Conservation (phyloP, 2,888 invertebrate species). For the Drosophila hamatofila region DNA sequence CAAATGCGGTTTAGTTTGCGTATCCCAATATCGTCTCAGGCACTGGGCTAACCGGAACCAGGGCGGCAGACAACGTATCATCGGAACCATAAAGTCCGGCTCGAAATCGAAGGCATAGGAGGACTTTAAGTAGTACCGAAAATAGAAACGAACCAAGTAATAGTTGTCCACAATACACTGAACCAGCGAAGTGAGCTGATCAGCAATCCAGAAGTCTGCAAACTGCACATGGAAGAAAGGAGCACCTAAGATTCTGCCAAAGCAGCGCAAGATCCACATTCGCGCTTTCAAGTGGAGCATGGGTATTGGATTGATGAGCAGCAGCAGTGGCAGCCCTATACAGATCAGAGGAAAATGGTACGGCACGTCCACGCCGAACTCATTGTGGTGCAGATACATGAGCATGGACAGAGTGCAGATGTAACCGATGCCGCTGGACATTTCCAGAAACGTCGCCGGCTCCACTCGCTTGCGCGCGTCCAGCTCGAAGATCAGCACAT, state of each 20-base stretch:
- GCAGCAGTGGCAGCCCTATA: conserved; percentile 90
- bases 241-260: conserved; percentile 91
- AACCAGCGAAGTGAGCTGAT: conserved; percentile 96
- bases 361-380: conserved; percentile 89
- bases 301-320: conserved; percentile 95
- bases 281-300: conserved; percentile 94
- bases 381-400: conserved; percentile 87
- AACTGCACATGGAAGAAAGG: conserved; percentile 96
- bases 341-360: conserved; percentile 95
- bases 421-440: conserved; percentile 94
- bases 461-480: conserved; percentile 95
- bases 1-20: conserved; percentile 91
- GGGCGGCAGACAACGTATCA: conserved; percentile 95
- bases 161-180: conserved; percentile 95
- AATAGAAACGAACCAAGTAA: conserved; percentile 95
- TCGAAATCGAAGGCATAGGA: conserved; percentile 82
- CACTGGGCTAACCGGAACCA: conserved; percentile 99
- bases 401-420: conserved; percentile 95
- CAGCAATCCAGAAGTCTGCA: conserved; percentile 98
- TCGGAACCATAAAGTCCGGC: conserved; percentile 89
- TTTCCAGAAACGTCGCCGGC: conserved; percentile 95
- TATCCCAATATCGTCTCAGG: conserved; percentile 95
- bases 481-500: conserved; percentile 97
- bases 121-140: conserved; percentile 68
- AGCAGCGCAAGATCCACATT: conserved; percentile 94